Conservation (phyloP, 2,797 vertebrate species). For the Tragopan temminckii region DNA sequence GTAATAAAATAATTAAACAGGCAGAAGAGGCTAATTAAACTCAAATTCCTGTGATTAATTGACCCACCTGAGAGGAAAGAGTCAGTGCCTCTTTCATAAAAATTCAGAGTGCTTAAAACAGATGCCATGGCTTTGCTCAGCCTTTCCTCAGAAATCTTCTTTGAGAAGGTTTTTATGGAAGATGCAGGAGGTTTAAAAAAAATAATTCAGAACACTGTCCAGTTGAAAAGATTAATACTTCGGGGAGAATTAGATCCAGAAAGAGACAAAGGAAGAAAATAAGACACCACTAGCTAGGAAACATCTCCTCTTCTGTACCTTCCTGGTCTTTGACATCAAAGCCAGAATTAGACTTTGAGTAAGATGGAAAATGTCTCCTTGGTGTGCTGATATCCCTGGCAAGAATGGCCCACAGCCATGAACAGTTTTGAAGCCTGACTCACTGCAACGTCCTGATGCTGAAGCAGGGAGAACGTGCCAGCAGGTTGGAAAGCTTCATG, state of each 20-base stretch:
- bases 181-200: background rate
- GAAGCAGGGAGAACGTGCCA: constrained; percentile 14
- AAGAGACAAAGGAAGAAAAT: background rate
- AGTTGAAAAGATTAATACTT: background rate
- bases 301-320: background rate
- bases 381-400: constrained; percentile 9
- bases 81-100: background rate
- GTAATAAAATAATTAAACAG: background rate
- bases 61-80: background rate
- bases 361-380: constrained; percentile 8
- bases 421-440: background rate
- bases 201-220: constrained; percentile 28
- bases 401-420: background rate
- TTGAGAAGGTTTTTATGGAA: background rate
- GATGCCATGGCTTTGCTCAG: background rate
- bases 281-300: background rate
- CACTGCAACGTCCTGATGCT: background rate
- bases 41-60: constrained; percentile 1
- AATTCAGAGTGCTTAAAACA: background rate
- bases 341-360: constrained; percentile 1
- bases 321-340: constrained; percentile 30
- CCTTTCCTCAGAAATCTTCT: background rate
- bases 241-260: background rate
- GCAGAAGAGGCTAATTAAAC: constrained; percentile 20
- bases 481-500: background rate